Evolutionary conservation across 2,113 vertebrate genomes (phyloP).

Genomic region (Crocuta crocuta): DNA sequence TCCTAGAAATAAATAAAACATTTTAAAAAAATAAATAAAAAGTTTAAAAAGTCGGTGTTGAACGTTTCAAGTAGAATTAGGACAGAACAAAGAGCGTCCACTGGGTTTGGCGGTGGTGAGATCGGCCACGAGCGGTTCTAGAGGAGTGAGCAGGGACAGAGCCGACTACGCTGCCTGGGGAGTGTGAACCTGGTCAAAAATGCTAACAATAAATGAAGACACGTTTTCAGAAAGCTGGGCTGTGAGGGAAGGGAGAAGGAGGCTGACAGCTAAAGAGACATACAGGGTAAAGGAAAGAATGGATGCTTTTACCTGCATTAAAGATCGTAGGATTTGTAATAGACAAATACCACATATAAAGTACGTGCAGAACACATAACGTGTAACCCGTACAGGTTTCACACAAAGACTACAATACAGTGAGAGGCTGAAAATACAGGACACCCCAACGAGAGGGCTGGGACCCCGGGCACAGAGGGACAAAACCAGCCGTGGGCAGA

Average conservation of each 20-base stretch:
- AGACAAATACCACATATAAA: neutral
- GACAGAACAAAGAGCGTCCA: neutral
- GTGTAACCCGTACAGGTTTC: neutral
- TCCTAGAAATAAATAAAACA: too few species aligned
- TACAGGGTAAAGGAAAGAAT: neutral
- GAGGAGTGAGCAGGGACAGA: neutral
- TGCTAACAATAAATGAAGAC: neutral
- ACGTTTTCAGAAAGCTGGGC: neutral
- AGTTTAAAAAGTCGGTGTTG: neutral
- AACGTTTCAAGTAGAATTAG: conserved; percentile 48
- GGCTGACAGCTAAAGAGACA: neutral
- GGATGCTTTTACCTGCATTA: conserved; percentile 20
- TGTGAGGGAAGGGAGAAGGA: neutral
- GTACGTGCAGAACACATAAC: neutral
- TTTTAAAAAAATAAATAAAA: too few species aligned
- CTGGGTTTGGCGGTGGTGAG: neutral
- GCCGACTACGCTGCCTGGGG: neutral
- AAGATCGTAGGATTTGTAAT: neutral
- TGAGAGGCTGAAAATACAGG: neutral
- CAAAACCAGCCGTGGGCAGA: neutral
- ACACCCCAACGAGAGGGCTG: neutral
- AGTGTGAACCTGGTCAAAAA: neutral
- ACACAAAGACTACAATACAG: neutral
- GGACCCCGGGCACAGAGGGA: neutral
- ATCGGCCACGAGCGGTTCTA: neutral